A percentile compares a stretch with the other conserved stretches of the same genome.
Evolutionary conservation across 1,140 invertebrate species (phyloP).

Genomic region (Yoshiicerus persimilis): DNA sequence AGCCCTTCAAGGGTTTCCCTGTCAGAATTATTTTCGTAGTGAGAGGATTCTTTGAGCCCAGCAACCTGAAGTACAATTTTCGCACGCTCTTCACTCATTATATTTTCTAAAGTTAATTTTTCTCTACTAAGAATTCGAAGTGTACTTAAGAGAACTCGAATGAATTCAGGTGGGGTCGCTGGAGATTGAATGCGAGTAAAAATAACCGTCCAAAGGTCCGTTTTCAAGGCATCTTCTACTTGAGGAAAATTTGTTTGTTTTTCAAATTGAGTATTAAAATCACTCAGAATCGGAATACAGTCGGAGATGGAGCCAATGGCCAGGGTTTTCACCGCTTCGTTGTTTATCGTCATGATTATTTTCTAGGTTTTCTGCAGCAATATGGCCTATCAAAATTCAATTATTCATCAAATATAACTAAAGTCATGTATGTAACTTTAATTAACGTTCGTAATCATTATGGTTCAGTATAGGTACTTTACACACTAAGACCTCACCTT

Average conservation of each 20-base stretch:
- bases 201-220: constrained; percentile 21
- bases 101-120: constrained; percentile 34
- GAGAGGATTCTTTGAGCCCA: neutral
- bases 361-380: neutral
- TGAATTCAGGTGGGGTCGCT: neutral
- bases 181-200: constrained; percentile 25
- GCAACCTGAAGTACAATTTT: constrained; percentile 26
- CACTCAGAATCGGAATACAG: neutral
- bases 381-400: too few relatives aligned
- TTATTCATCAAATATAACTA: too few relatives aligned
- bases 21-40: constrained; percentile 26
- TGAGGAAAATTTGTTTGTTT: constrained; percentile 25
- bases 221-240: constrained; percentile 1
- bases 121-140: constrained; percentile 42
- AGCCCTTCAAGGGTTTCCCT: constrained; percentile 66
- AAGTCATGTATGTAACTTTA: too few relatives aligned
- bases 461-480: too few relatives aligned
- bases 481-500: too few relatives aligned
- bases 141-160: neutral
- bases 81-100: constrained; percentile 1
- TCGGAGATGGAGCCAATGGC: neutral
- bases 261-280: constrained; percentile 20
- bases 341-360: neutral
- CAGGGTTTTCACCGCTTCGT: neutral
- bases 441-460: too few relatives aligned